phyloP scores from a whole-genome alignment of 2,113 vertebrate genomes.

The Burhinus bistriatus region DNA sequence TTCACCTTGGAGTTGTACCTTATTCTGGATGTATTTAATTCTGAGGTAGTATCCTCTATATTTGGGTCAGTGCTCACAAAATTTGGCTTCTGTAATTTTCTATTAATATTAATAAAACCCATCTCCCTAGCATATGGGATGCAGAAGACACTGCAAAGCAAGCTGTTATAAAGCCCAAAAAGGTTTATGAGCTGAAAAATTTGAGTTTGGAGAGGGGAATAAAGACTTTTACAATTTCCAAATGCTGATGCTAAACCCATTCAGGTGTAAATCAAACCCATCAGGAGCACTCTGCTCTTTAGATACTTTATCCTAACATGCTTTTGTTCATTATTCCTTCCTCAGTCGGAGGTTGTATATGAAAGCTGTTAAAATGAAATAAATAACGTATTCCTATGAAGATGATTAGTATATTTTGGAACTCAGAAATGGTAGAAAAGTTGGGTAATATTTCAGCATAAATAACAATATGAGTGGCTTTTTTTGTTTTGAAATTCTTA shows the following conservation, averaged over 20 bases:
- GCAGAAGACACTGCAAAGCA: conserved; percentile 50
- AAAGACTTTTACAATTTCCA: conserved; percentile 9
- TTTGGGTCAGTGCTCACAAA: not conserved
- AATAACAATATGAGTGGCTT: not conserved
- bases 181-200: conserved; percentile 60
- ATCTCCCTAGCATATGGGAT: conserved; percentile 13
- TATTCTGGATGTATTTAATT: conserved; percentile 4
- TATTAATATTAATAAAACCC: conserved; percentile 13
- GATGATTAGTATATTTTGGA: conserved; percentile 16
- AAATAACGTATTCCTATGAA: not conserved
- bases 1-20: not conserved
- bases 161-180: conserved; percentile 35
- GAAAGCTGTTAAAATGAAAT: conserved; percentile 13
- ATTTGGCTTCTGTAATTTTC: not conserved
- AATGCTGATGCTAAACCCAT: conserved; percentile 34
- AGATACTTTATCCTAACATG: not conserved
- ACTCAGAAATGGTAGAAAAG: not conserved
- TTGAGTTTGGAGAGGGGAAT: conserved; percentile 22
- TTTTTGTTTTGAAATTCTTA: conserved; percentile 1
- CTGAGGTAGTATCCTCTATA: not conserved
- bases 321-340: conserved; percentile 1
- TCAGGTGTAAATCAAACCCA: conserved; percentile 33
- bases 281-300: not conserved
- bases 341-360: not conserved
- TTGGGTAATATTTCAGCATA: conserved; percentile 11